Percentiles rank a stretch among this genome's conserved stretches.
Conservation (phyloP, 53 echinoderm and acorn worm genomes). For the Holothuria scabra region DNA sequence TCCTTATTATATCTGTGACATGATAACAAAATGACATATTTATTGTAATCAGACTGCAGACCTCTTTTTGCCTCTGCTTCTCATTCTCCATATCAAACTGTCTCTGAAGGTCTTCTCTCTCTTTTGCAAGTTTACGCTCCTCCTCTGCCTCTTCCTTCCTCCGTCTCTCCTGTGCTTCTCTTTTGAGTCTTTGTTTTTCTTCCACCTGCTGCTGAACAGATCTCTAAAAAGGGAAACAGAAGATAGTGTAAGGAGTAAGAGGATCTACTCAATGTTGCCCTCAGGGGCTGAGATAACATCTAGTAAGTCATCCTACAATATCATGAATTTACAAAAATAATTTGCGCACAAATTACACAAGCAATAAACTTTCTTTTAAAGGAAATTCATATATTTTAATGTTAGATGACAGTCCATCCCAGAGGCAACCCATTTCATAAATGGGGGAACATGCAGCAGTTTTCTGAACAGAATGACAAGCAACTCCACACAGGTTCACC, state of each 20-base stretch:
- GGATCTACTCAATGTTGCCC: background rate
- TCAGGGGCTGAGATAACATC: background rate
- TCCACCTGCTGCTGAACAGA: conserved; percentile 90
- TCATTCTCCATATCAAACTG: conserved; percentile 82
- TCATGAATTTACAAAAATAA: background rate
- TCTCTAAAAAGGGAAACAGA: conserved; percentile 16
- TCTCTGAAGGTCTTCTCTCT: conserved; percentile 67
- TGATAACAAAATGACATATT: too few relatives aligned
- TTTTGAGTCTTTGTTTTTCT: conserved; percentile 84
- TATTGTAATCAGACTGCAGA: background rate
- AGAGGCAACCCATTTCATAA: too few relatives aligned
- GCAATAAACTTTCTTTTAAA: too few relatives aligned
- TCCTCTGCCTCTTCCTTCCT: conserved; percentile 73
- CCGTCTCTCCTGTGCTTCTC: conserved; percentile 63
- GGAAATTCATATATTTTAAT: too few relatives aligned
- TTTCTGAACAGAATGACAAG: too few relatives aligned
- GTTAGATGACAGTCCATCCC: too few relatives aligned
- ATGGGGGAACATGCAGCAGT: too few relatives aligned
- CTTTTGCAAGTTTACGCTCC: conserved; percentile 69
- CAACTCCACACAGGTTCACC: too few relatives aligned
- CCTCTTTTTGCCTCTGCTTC: conserved; percentile 84
- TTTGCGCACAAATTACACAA: background rate
- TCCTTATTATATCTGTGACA: too few relatives aligned
- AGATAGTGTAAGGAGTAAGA: background rate
- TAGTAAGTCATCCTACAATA: background rate